Base-by-base conservation (phyloP, 2,797 vertebrate genomes). In the Melanotaenia maccullochi region DNA sequence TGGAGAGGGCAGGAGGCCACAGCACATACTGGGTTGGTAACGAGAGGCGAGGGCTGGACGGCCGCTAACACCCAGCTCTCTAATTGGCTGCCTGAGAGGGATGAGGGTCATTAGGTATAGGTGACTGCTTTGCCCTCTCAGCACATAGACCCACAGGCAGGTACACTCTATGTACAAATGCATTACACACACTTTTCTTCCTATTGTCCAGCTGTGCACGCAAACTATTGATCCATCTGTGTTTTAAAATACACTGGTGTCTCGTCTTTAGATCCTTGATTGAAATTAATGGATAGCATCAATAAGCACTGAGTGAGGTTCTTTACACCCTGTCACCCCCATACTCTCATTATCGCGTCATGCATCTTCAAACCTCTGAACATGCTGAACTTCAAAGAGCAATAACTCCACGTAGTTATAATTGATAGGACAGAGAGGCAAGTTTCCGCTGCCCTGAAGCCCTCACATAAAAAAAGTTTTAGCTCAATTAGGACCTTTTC, bases 41-140 rank as follows among this genome's bases (percentile, higher is more conserved):
- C 90, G 81, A 89, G 86, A 85, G 82, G 83, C 35, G 72, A 84
- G 79, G 88, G 82, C 76, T 74, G 77, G 83, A 77, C 33, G 65
- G 73, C 78, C 44, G 77, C 84, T 80, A 86, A 90, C 88, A 85
- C 81, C 85, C 81, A 36, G 67, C 49, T 75, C 90, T 91, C 80
- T 93, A 93, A 94, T 94, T 94, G 92, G 93, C 90, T 90, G 82
- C 85, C 88, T 81, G 84, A 89, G 78, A 93, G 85, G 88, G 89
- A 91, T 93, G 89, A 91, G 83, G 87, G 88, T 91, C 89, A 86
- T 93, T 93, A 93, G 88, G 78, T 83, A 78, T 79, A 83, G 84
- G 77, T 82, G 85, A 82, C 78, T 74, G 79, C 74, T 76, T 77
- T 66, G 78, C 81, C 85, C 77, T 85, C 83, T 71, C 55, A 1